Base-by-base conservation (phyloP, 2,888 invertebrate species). In the Himalopsyche anomala region DNA sequence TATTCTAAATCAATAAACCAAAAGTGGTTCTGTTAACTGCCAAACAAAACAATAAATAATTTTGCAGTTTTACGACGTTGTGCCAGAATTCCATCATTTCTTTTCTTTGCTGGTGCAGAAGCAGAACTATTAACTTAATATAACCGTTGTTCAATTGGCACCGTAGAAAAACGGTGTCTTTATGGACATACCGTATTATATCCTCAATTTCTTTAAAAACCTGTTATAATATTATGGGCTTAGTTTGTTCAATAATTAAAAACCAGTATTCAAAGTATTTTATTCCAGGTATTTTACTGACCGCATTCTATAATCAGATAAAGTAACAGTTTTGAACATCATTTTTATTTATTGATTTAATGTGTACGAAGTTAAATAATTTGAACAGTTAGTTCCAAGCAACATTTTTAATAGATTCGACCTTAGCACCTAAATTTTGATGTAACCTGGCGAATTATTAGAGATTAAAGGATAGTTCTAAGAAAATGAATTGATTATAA, bases 11-110 rank as follows among this genome's bases (percentile, higher is more conserved):
- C 62, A 62, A 62, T 11, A 62, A 62, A 62, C 8, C 62, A 62
- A 28, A 62, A 62, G 62, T 62, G 62, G 62, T 62, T 28, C 62
- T 62, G 19, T n/a, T n/a, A 62, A 28, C 62, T 56, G 2, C 1
- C 2, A 45, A 9, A 45, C 11, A 45, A 45, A 45, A 28, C 19
- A 19, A 19, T 62, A 62, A 62, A n/a, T 19, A 19, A 19, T 56
- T 17, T n/a, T 56, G 56, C 56, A 62, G 19, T 28, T 62, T 62
- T 4, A n/a, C 62, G 62, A 62, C 15, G 1, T 28, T 62, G 62
- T 62, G 62, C 62, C 62, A 62, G 62, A 62, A 62, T 62, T 62
- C 62, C 9, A 11, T 62, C 62, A 19, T 62, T 62, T 28, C 62
- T 2, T 62, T 62, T n/a, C 8, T 62, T 62, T 5, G 19, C 19